Base-by-base conservation (phyloP, 2,797 vertebrate species). In the Notolepis coatsorum region DNA sequence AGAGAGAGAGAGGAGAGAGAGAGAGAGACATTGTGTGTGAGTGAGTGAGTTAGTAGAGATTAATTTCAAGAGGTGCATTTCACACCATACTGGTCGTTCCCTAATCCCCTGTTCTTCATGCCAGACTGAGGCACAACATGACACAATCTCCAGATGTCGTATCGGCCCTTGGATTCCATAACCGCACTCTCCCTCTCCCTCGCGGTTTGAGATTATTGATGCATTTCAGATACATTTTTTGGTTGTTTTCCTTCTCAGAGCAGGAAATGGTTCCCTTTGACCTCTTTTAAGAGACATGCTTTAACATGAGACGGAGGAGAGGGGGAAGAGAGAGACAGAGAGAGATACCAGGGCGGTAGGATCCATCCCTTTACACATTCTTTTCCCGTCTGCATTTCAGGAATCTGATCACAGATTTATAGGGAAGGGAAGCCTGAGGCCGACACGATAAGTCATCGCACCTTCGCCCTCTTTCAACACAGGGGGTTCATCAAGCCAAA, bases 301-400 rank as follows among this genome's bases (percentile, higher is more conserved):
- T 66, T 66, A 67, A 73, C 59, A 70, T 2, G 18, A 69, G 52
- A 72, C 37, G 12, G 46, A 68, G 75, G 47, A 48, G 49, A 20
- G 28, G 41, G 28, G 12, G 20, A 24, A 9, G 8, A 21, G 64
- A 54, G 47, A 75, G 53, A 72, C 54, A 62, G 65, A 73, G 30
- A 31, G 6, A 31, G 30, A 31, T 10, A 31, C 30, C 35, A 7
- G 61, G 24, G 42, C 61, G 42, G 46, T n/a, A 74, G 61, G 60
- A 38, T 72, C 33, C 56, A 45, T 64, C 52, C 58, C n/a, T n/a
- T 71, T 42, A 63, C 56, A 66, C 72, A 80, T 73, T 74, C 37
- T 80, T 80, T 83, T 77, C 76, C 74, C 70, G 75, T 80, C 51
- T 77, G 65, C 59, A 69, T 79, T 77, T 81, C 61, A 84, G 57